A percentile compares a stretch with the other conserved stretches of the same genome.
phyloP scores from a whole-genome alignment of 2,113 vertebrate species.

The Albula goreensis region DNA sequence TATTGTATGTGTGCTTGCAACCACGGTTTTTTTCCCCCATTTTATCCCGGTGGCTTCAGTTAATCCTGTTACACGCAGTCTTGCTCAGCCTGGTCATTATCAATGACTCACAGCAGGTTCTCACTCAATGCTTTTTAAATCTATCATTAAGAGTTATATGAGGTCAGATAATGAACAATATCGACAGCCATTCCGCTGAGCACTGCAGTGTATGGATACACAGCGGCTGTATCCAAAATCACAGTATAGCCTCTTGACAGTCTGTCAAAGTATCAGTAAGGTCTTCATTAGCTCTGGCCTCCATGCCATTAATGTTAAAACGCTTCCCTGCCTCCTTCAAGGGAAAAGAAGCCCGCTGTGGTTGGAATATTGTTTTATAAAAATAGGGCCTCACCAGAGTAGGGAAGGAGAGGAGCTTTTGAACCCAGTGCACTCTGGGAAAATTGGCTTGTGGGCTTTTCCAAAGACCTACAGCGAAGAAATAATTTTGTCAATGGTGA shows the following conservation, averaged over 20 bases:
- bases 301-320: conserved; percentile 15
- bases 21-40: neutral
- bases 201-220: neutral
- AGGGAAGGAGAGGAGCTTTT: neutral
- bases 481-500: neutral
- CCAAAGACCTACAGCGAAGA: conserved; percentile 10
- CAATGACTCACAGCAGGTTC: neutral
- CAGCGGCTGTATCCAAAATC: neutral
- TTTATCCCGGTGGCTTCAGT: neutral
- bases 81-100: too few species aligned
- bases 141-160: neutral
- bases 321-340: neutral
- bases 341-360: conserved; percentile 23
- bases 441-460: conserved; percentile 13
- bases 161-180: neutral
- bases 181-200: neutral
- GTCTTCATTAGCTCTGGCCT: neutral
- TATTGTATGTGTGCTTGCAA: too few species aligned
- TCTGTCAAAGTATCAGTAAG: neutral
- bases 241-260: neutral
- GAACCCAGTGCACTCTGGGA: conserved; percentile 32
- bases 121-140: neutral
- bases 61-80: neutral
- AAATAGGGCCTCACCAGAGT: conserved; percentile 19
- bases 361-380: conserved; percentile 42